A percentile compares a stretch with the other conserved stretches of the same genome.
These are phyloP conservation scores for Leptopilina clavipes DNA, from an alignment of 1,140 invertebrate species.

Conservation along the genomic window DNA sequence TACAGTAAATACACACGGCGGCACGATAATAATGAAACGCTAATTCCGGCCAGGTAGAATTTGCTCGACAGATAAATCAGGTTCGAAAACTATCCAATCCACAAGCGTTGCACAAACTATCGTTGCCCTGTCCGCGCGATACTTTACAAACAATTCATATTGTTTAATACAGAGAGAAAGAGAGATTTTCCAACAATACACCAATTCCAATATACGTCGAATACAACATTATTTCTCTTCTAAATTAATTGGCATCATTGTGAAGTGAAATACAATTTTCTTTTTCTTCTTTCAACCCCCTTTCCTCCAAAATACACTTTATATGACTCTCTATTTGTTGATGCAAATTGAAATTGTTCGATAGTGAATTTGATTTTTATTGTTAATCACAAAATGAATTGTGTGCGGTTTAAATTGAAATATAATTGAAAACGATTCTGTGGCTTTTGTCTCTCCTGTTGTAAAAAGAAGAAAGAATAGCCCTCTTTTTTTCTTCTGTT, in stretches of 20 bases:
- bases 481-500: too few relatives aligned
- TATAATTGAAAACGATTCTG: too few relatives aligned
- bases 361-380: too few relatives aligned
- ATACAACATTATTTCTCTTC: background rate
- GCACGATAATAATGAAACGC: conserved; percentile 20
- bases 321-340: too few relatives aligned
- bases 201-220: background rate
- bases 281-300: too few relatives aligned
- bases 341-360: too few relatives aligned
- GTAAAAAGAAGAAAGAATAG: background rate
- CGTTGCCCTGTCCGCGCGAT: background rate
- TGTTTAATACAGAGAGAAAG: background rate
- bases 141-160: conserved; percentile 15
- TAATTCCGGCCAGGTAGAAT: conserved; percentile 21
- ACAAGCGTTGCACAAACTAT: background rate
- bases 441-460: too few relatives aligned
- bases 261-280: background rate
- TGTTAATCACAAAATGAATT: too few relatives aligned
- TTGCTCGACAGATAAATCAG: conserved; percentile 29
- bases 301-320: too few relatives aligned
- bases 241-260: background rate
- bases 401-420: too few relatives aligned
- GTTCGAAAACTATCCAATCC: background rate
- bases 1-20: conserved; percentile 16
- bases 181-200: background rate